Conservation (phyloP, 2,888 invertebrate species). For the Germaria angustata region DNA sequence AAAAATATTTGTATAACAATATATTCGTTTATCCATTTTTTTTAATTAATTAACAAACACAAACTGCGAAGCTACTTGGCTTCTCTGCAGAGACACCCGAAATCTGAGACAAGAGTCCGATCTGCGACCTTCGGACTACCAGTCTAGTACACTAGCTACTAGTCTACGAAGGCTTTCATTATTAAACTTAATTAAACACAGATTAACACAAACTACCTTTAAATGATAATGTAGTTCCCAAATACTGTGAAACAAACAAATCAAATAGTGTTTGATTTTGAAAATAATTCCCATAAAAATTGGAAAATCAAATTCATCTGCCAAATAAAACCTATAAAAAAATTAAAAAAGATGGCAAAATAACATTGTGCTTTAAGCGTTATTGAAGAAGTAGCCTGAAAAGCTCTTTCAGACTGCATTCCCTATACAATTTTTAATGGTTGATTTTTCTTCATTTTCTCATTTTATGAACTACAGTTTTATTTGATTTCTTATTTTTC, state of each 20-base stretch:
- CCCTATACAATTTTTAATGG: slow-evolving; percentile 31
- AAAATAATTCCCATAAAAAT: background rate
- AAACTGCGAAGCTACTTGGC: too few species aligned
- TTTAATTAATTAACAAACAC: too few species aligned
- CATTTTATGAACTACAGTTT: slow-evolving; percentile 29
- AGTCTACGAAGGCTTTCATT: too few species aligned
- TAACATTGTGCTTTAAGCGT: slow-evolving; percentile 19
- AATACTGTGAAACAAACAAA: background rate
- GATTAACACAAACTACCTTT: background rate
- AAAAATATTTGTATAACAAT: too few species aligned
- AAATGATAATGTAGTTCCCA: background rate
- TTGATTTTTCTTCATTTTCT: background rate
- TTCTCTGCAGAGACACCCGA: background rate
- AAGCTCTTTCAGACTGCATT: slow-evolving; percentile 20
- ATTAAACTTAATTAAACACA: too few species aligned
- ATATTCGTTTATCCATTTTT: too few species aligned
- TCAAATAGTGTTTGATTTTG: slow-evolving; percentile 32
- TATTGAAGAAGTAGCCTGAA: slow-evolving; percentile 17
- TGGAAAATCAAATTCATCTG: background rate
- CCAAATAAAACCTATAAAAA: background rate
- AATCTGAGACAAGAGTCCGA: too few species aligned
- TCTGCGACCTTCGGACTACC: too few species aligned
- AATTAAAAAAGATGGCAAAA: background rate
- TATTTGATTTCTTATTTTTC: slow-evolving; percentile 20
- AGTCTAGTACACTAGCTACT: too few species aligned